Evolutionary conservation across 2,113 vertebrate genomes (phyloP), one percentile per base, ranked within the genome.

Genomic region (Onychostoma macrolepis): DNA sequence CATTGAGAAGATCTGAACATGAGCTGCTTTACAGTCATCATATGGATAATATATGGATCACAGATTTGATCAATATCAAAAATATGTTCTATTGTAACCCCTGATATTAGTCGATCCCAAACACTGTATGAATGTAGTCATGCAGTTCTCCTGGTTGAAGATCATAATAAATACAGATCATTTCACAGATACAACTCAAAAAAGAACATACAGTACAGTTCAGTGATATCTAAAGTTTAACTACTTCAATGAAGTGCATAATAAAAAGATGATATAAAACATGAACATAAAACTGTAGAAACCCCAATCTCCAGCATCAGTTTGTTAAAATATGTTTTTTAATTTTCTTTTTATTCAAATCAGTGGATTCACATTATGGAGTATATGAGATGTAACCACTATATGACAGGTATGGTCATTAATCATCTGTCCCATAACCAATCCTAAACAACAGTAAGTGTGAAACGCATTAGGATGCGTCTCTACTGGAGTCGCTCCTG

Each of bases 401-500:
- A 53, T 17, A 50, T 17, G 48, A 50, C 4, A 50, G 48, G 28
- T 17, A 69, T 69, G 65, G 1, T 19, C 67, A 36, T 36, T 8
- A 69, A 63, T 3, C n/a, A 26, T 63, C 28, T 71, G 13, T 33
- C 19, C 6, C 6, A 69, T 33, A 33, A 43, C 33, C 33, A 17
- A 36, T 17, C 8, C 33, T 72, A 38, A 38, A 72, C 17, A 19
- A 38, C 2, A 38, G 21, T 17, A 45, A 72, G 72, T 45, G 24
- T 38, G 38, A n/a, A 41, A 11, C 17, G 3, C 11, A 11, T 50
- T 1, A 19, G 11, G 50, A 65, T 65, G 83, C 91, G 21, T 38
- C 3, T 12, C 21, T 41, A 92, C 79, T 93, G 91, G 69, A 95
- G 87, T 48, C 94, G 86, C 13, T 95, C 94, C 45, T 92, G 89